Evolutionary conservation across 2,797 vertebrate species (phyloP).

Genomic region (Natrix natrix): DNA sequence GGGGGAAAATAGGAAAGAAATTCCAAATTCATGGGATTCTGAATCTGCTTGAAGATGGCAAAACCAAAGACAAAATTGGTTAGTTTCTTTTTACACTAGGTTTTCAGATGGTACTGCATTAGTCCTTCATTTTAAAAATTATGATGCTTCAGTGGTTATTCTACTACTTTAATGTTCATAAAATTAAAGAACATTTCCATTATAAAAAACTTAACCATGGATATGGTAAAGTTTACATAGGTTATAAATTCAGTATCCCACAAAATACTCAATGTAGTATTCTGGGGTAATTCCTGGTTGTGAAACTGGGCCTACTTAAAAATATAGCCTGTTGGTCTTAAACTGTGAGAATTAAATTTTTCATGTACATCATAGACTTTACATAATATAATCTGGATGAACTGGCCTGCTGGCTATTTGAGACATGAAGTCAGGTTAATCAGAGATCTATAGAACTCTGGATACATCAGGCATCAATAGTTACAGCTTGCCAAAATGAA

Average conservation of each 20-base stretch:
- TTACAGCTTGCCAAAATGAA: background rate
- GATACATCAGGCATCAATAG: background rate
- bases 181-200: background rate
- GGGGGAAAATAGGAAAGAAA: background rate
- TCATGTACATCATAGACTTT: background rate
- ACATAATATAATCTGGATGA: background rate
- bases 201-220: background rate
- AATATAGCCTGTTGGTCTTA: background rate
- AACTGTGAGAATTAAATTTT: background rate
- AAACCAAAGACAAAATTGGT: background rate
- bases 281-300: background rate
- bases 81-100: background rate
- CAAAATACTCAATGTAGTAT: background rate
- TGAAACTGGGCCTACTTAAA: background rate
- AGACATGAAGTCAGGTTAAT: background rate
- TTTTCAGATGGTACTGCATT: background rate
- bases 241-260: background rate
- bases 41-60: background rate
- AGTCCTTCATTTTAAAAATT: background rate
- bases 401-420: background rate
- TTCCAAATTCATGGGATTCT: background rate
- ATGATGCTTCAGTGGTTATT: background rate
- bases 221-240: background rate
- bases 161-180: background rate
- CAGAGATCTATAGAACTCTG: background rate